phyloP scores from a whole-genome alignment of 2,888 invertebrate genomes.

The Sminthurides aquaticus region DNA sequence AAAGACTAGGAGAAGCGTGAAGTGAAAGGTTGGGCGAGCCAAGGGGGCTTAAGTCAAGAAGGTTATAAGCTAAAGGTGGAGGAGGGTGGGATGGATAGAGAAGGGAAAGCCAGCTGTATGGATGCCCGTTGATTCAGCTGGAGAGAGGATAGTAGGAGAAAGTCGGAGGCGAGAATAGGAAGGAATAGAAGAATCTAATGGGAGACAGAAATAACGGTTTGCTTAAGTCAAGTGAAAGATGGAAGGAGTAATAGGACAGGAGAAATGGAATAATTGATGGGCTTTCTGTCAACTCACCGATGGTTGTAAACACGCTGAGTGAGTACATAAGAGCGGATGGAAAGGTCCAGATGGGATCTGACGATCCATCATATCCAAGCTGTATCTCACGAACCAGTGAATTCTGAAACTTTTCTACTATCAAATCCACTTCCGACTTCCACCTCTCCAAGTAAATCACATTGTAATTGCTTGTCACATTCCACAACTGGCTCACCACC shows the following conservation, averaged over 20 bases:
- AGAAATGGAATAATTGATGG: conserved; percentile 31
- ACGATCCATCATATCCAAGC: conserved; percentile 38
- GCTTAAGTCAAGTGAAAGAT: conserved; percentile 20
- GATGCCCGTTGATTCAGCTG: too few relatives aligned
- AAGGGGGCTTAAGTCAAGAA: too few relatives aligned
- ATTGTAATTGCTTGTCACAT: conserved; percentile 44
- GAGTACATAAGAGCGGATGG: conserved; percentile 46
- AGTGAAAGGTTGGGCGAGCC: too few relatives aligned
- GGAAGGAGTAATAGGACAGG: conserved; percentile 22
- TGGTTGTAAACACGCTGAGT: conserved; percentile 45
- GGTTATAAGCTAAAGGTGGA: too few relatives aligned
- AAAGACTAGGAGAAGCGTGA: too few relatives aligned
- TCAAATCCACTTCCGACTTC: conserved; percentile 37
- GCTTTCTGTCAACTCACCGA: conserved; percentile 40
- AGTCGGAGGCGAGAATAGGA: background rate
- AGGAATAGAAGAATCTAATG: background rate
- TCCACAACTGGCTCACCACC: conserved; percentile 44
- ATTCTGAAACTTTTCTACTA: conserved; percentile 41
- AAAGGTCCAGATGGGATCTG: conserved; percentile 45
- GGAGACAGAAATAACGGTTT: conserved; percentile 13
- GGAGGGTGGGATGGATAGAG: too few relatives aligned
- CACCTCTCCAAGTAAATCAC: conserved; percentile 43
- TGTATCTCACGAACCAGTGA: conserved; percentile 39
- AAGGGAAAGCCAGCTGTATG: too few relatives aligned
- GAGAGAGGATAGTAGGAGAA: background rate